phyloP scores from a whole-genome alignment of 2,888 invertebrate species.

The Scaptomyza reducta region DNA sequence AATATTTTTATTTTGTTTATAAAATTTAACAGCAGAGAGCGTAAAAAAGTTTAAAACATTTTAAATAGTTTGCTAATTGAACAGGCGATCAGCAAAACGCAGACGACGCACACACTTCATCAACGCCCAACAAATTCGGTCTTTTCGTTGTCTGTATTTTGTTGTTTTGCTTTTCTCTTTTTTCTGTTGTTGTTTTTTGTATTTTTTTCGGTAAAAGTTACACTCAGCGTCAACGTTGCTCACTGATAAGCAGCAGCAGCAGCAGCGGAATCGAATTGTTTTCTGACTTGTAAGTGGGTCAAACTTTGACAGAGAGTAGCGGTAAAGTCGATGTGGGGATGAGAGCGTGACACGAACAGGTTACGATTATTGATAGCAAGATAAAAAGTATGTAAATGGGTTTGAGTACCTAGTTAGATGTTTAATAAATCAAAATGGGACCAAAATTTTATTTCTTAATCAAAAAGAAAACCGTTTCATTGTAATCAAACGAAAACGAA shows the following conservation, averaged over 20 bases:
- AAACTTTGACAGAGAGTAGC: constrained; percentile 12
- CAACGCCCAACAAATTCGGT: constrained; percentile 28
- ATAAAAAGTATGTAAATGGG: background rate
- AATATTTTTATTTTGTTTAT: constrained; percentile 76
- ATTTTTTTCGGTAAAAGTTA: constrained; percentile 56
- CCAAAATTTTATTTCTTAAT: too few relatives aligned
- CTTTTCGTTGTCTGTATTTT: background rate
- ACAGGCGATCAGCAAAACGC: constrained; percentile 65
- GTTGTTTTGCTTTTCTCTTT: constrained; percentile 1
- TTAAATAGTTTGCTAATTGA: constrained; percentile 82
- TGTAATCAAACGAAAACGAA: too few relatives aligned
- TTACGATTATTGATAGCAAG: background rate
- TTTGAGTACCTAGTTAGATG: too few relatives aligned
- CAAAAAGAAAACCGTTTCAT: too few relatives aligned
- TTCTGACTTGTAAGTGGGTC: constrained; percentile 48
- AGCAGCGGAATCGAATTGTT: constrained; percentile 30
- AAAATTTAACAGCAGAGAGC: constrained; percentile 62
- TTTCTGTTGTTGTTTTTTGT: constrained; percentile 37
- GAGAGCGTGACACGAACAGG: constrained; percentile 3
- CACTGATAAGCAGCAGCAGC: constrained; percentile 36
- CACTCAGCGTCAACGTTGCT: constrained; percentile 3
- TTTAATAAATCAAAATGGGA: too few relatives aligned
- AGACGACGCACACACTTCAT: constrained; percentile 13
- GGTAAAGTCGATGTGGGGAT: background rate
- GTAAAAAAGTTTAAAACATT: constrained; percentile 82